Conservation (phyloP, 2,797 vertebrate species). For the Syngnathus acus region DNA sequence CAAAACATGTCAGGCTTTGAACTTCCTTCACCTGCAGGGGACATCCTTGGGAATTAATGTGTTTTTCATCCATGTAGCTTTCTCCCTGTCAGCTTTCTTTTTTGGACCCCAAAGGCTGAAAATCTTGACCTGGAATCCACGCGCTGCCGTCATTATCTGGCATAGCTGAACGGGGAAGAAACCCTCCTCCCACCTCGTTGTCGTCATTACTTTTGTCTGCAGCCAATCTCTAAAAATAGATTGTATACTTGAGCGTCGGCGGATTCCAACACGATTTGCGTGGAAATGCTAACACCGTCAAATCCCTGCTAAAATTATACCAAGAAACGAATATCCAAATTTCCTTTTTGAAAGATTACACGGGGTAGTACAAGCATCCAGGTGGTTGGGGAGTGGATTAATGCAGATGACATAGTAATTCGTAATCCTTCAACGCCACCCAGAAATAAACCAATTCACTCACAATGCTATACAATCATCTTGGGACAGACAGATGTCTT, state of each 20-base stretch:
- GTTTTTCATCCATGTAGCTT: conserved; percentile 7
- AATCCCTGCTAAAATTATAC: conserved; percentile 33
- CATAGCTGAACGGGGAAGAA: conserved; percentile 27
- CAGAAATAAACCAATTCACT: conserved; percentile 53
- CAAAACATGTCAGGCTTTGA: conserved; percentile 45
- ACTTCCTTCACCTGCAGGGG: conserved; percentile 35
- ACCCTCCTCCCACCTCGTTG: not conserved
- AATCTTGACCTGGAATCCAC: conserved; percentile 33
- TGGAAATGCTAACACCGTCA: conserved; percentile 31
- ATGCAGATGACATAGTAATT: conserved; percentile 56
- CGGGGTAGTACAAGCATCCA: conserved; percentile 35
- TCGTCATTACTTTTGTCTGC: conserved; percentile 5
- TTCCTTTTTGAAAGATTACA: conserved; percentile 43
- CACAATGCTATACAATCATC: conserved; percentile 36
- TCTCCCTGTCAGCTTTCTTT: conserved; percentile 46
- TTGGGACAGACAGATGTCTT: conserved; percentile 31
- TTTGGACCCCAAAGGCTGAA: conserved; percentile 10
- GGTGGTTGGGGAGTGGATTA: conserved; percentile 54
- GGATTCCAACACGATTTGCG: conserved; percentile 24
- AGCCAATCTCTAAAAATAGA: conserved; percentile 49
- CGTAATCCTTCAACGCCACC: conserved; percentile 53
- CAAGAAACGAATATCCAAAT: conserved; percentile 46
- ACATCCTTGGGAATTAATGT: conserved; percentile 24
- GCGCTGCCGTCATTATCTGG: conserved; percentile 40
- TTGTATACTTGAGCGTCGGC: conserved; percentile 19